A percentile compares a stretch with the other conserved stretches of the same genome.
Conservation (phyloP, 2,113 vertebrate species). For the Aptenodytes forsteri region DNA sequence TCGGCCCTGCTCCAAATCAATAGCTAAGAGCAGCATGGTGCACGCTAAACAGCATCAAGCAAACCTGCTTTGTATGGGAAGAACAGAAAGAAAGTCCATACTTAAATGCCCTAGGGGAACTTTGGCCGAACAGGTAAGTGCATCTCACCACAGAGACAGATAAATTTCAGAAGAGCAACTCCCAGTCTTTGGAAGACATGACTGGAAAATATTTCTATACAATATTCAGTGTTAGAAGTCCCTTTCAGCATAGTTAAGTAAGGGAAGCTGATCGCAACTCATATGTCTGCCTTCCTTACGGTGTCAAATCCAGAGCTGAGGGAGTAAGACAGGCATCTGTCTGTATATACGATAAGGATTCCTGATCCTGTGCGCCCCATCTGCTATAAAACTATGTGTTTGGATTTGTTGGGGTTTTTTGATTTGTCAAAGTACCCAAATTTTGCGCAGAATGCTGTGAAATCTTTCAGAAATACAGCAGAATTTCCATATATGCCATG, state of each 20-base stretch:
- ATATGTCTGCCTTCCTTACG: neutral
- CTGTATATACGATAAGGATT: neutral
- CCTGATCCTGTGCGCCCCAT: neutral
- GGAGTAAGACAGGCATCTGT: neutral
- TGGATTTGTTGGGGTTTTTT: neutral
- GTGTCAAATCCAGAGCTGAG: neutral
- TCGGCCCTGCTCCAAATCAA: neutral
- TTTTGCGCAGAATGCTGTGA: neutral
- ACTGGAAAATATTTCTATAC: neutral
- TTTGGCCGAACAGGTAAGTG: neutral
- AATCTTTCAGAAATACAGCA: neutral
- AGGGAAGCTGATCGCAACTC: neutral
- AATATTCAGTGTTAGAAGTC: neutral
- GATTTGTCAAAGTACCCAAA: neutral
- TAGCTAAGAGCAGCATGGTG: neutral
- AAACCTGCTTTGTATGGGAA: neutral
- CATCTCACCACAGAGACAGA: neutral
- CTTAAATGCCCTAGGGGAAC: neutral
- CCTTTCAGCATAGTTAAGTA: neutral
- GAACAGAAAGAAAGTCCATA: neutral
- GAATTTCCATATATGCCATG: neutral
- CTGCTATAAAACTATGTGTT: neutral
- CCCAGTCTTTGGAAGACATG: neutral
- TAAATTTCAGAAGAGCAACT: neutral
- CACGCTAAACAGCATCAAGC: neutral